Evolutionary conservation across 2,888 invertebrate genomes (phyloP), one percentile per base, ranked within the genome.

Genomic region (Orchesella flavescens): DNA sequence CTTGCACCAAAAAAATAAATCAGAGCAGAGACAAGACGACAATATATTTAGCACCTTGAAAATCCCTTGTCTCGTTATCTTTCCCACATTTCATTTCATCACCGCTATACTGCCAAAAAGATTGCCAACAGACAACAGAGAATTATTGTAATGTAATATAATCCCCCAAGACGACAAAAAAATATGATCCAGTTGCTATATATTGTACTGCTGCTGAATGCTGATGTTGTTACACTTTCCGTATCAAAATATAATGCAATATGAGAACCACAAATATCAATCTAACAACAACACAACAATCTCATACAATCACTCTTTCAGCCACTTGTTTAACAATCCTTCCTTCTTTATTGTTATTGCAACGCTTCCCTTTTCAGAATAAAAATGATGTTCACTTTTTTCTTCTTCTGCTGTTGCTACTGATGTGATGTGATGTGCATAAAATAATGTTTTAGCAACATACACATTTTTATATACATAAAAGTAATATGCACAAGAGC

Each of bases 281-380:
- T 19, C 57, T 57, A n/a, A 9, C 17, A 17, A 57, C 19, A 57
- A n/a, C n/a, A 57, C 19, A 57, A n/a, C n/a, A 57, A 57, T 57
- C 57, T 57, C 57, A 19, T n/a, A n/a, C 53, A 53, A 53, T 34
- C 34, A 17, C 57, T 57, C 57, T 57, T 19, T 34, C 57, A 53
- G 53, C 17, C 53, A 63, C 63, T 63, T 63, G 63, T 63, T 63
- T n/a, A 34, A 34, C 34, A 23, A 63, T 63, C 34, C 24, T 34
- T 63, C 63, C 34, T 34, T 63, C 23, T 63, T 63, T 63, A 63
- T 63, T 63, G 63, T 63, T 63, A 63, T 63, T 63, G 24, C 63
- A 63, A 63, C 63, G 63, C 63, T 63, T 63, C 34, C 63, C 63
- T 34, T 63, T 63, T 63, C 63, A 63, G 24, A 63, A 63, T 63